Percentiles rank a stretch among this genome's conserved stretches.
phyloP scores from a whole-genome alignment of 1,140 invertebrate genomes.

The Aphidius ervi region DNA sequence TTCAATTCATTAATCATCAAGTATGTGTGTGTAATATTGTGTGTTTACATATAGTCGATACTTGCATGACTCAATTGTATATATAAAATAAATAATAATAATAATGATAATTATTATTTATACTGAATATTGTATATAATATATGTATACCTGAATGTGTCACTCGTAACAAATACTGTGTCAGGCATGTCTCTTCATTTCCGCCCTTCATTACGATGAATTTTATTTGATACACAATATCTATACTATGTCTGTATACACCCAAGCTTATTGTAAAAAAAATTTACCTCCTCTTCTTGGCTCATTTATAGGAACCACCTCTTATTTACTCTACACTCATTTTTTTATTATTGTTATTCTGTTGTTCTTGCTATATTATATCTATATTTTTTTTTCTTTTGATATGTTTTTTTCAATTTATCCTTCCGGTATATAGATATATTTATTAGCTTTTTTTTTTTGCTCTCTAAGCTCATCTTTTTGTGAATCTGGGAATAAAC shows the following conservation, averaged over 20 bases:
- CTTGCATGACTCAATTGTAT: constrained; percentile 6
- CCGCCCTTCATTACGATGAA: too few species aligned
- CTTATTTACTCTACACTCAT: not conserved
- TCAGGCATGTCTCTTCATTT: too few species aligned
- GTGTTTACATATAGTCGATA: constrained; percentile 1
- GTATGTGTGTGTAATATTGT: not conserved
- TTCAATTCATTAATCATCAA: constrained; percentile 13
- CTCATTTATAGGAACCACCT: too few species aligned
- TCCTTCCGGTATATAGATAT: too few species aligned
- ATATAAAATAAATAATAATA: not conserved
- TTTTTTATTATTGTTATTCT: not conserved
- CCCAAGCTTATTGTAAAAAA: too few species aligned
- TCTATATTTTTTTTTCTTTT: not conserved
- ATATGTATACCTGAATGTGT: too few species aligned
- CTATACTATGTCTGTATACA: too few species aligned
- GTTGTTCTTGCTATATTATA: not conserved
- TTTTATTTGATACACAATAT: too few species aligned
- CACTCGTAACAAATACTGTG: too few species aligned
- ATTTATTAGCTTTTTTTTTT: not conserved
- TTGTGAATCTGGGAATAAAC: not conserved
- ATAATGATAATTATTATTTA: too few species aligned
- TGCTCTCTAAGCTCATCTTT: not conserved
- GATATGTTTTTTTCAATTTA: not conserved
- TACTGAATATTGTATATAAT: too few species aligned
- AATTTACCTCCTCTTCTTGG: too few species aligned